Evolutionary conservation across 2,797 vertebrate species (phyloP), one percentile per base, ranked within the genome.

Genomic region (Toxotes lorentzi): DNA sequence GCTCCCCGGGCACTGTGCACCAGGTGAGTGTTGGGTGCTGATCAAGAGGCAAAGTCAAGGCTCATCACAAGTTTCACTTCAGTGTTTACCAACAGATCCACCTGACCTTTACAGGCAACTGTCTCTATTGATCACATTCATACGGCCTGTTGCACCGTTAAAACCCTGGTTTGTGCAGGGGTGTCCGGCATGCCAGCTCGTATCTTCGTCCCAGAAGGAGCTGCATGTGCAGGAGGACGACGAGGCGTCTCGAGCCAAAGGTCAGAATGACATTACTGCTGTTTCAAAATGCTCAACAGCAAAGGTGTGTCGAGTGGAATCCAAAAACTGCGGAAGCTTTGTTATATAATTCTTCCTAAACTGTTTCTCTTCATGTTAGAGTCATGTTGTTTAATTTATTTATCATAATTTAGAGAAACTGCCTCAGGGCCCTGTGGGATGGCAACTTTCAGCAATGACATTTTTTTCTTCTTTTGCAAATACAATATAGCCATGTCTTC

Each of bases 21-120:
- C 17, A 5, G 56, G 50, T 48, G 5, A 75, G 65, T 34, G 53
- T 41, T 43, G 69, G 65, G 69, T 73, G 60, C 61, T 76, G 81
- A 85, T 87, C 82, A 73, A 83, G 82, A 72, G 48, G 68, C 71
- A 81, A 76, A 89, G 83, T 83, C 73, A 24, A 63, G 64, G 43
- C 69, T 85, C 76, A 73, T 84, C 77, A 78, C 83, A 61, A 86
- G 73, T 86, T 82, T 76, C 61, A 78, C 78, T 86, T 79, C 63
- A 61, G 74, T 85, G 84, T 92, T 90, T 85, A 86, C 83, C 61
- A 83, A 76, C 75, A 85, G 80, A 66, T 77, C 51, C 9, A 9
- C 34, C 64, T 92, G 86, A 90, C 88, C 86, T 93, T 89, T 90
- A 68, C 85, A 81, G 73, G 76, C 78, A 78, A 85, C 86, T 91